Percentiles rank a stretch among this genome's conserved stretches.
Conservation (phyloP, 2,797 vertebrate species). For the Chrosomus eos region DNA sequence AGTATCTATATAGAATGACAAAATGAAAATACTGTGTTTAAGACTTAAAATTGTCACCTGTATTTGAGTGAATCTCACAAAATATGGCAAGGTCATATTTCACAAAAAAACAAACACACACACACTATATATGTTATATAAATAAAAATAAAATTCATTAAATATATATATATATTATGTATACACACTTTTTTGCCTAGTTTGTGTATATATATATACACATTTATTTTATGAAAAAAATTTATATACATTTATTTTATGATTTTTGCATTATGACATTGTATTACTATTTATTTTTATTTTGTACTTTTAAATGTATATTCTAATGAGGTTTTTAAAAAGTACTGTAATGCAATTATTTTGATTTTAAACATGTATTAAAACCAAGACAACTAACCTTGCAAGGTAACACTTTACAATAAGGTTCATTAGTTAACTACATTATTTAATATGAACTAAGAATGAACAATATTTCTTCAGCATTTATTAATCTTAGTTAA, state of each 20-base stretch:
- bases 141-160: too few species aligned
- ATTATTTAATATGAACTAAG: too few species aligned
- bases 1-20: constrained; percentile 30
- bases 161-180: too few species aligned
- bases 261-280: neutral
- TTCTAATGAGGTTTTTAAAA: neutral
- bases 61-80: neutral
- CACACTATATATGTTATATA: too few species aligned
- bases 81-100: neutral
- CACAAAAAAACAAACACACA: too few species aligned
- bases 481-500: too few species aligned
- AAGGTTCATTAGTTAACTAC: too few species aligned
- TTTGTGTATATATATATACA: too few species aligned
- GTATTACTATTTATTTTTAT: neutral
- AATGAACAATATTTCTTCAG: too few species aligned
- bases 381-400: neutral
- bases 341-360: neutral
- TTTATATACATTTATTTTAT: too few species aligned
- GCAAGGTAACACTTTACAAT: neutral
- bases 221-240: too few species aligned
- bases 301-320: neutral
- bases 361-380: neutral
- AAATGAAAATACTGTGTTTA: constrained; percentile 1
- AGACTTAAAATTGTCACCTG: neutral
- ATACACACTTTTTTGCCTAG: too few species aligned